Percentiles rank a stretch among this genome's conserved stretches.
These are phyloP conservation scores for Podarcis muralis DNA, from an alignment of 2,113 vertebrate species.

Conservation along the genomic window DNA sequence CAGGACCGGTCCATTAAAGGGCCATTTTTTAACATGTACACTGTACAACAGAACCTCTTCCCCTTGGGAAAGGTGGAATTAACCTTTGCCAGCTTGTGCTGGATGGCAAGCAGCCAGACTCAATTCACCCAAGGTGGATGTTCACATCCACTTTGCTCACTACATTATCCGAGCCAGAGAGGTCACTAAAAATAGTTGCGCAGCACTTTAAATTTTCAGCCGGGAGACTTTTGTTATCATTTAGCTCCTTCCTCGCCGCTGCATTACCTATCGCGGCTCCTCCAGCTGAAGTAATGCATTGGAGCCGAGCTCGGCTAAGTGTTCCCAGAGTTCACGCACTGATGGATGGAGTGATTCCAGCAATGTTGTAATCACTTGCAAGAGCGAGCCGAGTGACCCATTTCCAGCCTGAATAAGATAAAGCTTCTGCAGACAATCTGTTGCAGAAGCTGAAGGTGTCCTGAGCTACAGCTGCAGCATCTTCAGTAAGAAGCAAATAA, in stretches of 20 bases:
- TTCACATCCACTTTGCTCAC: slow-evolving; percentile 61
- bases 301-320: slow-evolving; percentile 61
- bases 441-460: not conserved
- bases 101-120: slow-evolving; percentile 55
- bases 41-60: slow-evolving; percentile 13
- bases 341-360: slow-evolving; percentile 64
- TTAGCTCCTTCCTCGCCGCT: slow-evolving; percentile 61
- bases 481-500: not conserved
- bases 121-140: slow-evolving; percentile 54
- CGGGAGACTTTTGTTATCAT: slow-evolving; percentile 62
- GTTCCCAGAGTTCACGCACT: slow-evolving; percentile 67
- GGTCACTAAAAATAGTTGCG: slow-evolving; percentile 70
- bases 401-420: slow-evolving; percentile 13
- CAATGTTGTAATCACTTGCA: slow-evolving; percentile 56
- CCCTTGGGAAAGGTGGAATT: slow-evolving; percentile 52
- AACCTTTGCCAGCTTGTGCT: slow-evolving; percentile 58
- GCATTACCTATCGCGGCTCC: slow-evolving; percentile 55
- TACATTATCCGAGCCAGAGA: slow-evolving; percentile 70
- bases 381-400: slow-evolving; percentile 53
- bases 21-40: slow-evolving; percentile 44
- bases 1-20: slow-evolving; percentile 40
- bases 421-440: slow-evolving; percentile 49
- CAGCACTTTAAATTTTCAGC: slow-evolving; percentile 68
- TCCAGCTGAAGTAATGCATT: slow-evolving; percentile 68
- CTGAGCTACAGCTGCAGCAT: no score